phyloP scores from a whole-genome alignment of 2,797 vertebrate species.

The Alfaro cultratus region DNA sequence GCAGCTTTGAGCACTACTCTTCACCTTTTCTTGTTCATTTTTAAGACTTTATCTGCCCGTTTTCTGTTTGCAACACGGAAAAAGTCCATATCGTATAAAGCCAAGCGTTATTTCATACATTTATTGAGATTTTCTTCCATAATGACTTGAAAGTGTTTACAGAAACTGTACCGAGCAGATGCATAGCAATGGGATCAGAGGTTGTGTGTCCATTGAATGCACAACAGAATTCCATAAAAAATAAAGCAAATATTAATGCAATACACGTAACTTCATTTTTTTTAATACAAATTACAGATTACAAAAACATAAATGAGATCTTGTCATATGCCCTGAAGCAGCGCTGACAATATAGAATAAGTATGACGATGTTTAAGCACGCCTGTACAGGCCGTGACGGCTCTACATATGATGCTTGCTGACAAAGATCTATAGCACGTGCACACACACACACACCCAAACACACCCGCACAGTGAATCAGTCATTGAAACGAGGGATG shows the following conservation, averaged over 20 bases:
- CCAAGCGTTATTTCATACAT: constrained; percentile 71
- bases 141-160: constrained; percentile 77
- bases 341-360: constrained; percentile 65
- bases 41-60: not conserved
- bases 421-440: constrained; percentile 47
- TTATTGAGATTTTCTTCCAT: constrained; percentile 79
- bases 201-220: constrained; percentile 78
- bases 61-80: not conserved
- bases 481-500: constrained; percentile 56
- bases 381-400: constrained; percentile 61
- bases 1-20: not conserved
- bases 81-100: constrained; percentile 17
- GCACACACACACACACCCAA: not conserved
- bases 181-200: constrained; percentile 76
- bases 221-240: constrained; percentile 79
- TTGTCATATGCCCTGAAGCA: constrained; percentile 71
- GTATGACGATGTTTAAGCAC: constrained; percentile 59
- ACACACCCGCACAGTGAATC: constrained; percentile 29
- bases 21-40: not conserved
- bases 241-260: constrained; percentile 79
- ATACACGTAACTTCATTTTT: constrained; percentile 66
- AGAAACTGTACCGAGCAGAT: constrained; percentile 78
- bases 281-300: constrained; percentile 83
- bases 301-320: constrained; percentile 79
- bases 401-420: constrained; percentile 34